Evolutionary conservation across 37 sponge, comb jelly and placozoan species (phyloP).

Genomic region (Cliona cf. orientalis): DNA sequence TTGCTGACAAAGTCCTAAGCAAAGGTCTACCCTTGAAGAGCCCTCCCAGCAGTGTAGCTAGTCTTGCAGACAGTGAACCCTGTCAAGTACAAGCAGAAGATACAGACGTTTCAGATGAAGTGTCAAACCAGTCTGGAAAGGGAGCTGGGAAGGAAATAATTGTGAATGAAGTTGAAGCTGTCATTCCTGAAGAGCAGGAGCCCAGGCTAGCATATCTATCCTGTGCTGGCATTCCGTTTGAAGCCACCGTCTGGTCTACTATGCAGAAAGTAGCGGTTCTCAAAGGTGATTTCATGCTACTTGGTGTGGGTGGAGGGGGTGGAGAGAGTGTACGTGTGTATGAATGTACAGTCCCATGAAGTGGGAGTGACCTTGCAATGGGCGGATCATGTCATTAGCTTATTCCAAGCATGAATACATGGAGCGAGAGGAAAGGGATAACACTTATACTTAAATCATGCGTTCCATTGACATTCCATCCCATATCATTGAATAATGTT

Average conservation of each 20-base stretch:
- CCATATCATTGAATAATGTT: slow-evolving; percentile 6
- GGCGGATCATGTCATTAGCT: too few relatives aligned
- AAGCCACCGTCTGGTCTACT: slow-evolving; percentile 21
- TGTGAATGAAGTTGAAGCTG: not conserved
- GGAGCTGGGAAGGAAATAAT: not conserved
- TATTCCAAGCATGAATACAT: too few relatives aligned
- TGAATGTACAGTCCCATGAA: not conserved
- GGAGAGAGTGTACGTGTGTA: not conserved
- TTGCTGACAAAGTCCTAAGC: slow-evolving; percentile 33
- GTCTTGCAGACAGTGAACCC: too few relatives aligned
- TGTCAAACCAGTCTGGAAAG: not conserved
- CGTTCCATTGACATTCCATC: slow-evolving; percentile 26
- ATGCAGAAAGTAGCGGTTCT: slow-evolving; percentile 2
- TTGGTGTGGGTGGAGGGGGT: too few relatives aligned
- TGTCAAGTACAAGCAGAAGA: too few relatives aligned
- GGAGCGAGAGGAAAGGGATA: not conserved
- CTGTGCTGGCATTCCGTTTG: slow-evolving; percentile 44
- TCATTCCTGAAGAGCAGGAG: not conserved
- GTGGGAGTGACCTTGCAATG: not conserved
- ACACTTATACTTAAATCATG: not conserved
- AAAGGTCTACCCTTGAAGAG: slow-evolving; percentile 23
- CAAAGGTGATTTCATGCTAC: slow-evolving; percentile 13
- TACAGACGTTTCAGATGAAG: too few relatives aligned
- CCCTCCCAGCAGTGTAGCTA: too few relatives aligned
- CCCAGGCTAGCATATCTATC: slow-evolving; percentile 12